Evolutionary conservation across 2,113 vertebrate genomes (phyloP).

Genomic region (Pygathrix nemaeus): DNA sequence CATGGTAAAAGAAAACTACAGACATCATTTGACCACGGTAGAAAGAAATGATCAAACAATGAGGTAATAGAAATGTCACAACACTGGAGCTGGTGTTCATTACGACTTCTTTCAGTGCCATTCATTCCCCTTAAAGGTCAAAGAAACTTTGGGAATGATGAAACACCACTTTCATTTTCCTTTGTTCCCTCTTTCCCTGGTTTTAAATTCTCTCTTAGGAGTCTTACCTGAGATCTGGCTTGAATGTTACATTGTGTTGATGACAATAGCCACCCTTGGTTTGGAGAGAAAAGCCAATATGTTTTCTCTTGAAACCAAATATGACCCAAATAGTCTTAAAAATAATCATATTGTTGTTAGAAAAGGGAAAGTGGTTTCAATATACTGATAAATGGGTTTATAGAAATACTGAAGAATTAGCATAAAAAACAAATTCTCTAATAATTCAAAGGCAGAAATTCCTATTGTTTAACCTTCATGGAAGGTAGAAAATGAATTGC

Average conservation of each 20-base stretch:
- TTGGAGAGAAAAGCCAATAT: neutral
- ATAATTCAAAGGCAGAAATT: neutral
- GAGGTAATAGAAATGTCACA: conserved; percentile 69
- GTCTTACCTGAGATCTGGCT: neutral
- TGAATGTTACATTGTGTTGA: neutral
- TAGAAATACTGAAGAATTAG: neutral
- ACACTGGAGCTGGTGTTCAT: conserved; percentile 44
- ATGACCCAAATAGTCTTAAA: neutral
- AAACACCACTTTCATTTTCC: neutral
- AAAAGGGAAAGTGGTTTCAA: conserved; percentile 5
- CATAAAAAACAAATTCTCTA: neutral
- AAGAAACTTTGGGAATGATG: conserved; percentile 28
- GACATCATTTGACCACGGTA: conserved; percentile 39
- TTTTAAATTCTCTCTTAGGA: conserved; percentile 23
- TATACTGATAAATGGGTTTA: neutral
- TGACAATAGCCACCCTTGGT: neutral
- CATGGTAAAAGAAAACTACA: conserved; percentile 33
- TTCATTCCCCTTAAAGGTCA: conserved; percentile 57
- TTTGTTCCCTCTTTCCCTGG: neutral
- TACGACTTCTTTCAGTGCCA: neutral
- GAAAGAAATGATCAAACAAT: conserved; percentile 65
- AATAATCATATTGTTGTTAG: neutral
- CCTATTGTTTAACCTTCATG: neutral
- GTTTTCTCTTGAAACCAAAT: conserved; percentile 5
- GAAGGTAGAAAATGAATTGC: neutral